Evolutionary conservation across 2,113 vertebrate genomes (phyloP).

Genomic region (Myxocyprinus asiaticus): DNA sequence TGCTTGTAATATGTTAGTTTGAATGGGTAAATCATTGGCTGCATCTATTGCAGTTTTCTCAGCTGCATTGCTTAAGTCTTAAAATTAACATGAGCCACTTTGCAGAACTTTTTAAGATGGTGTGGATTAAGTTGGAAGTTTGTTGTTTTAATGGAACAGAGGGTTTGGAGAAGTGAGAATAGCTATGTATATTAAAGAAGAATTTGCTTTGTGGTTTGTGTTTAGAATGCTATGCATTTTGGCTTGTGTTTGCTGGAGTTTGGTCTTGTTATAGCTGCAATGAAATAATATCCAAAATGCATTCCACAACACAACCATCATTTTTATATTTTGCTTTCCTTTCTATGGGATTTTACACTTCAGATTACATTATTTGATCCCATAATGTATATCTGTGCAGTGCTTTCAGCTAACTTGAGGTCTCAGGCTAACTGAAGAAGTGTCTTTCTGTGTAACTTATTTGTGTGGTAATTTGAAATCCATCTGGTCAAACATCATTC

Average conservation of each 20-base stretch:
- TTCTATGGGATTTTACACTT: neutral
- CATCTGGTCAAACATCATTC: slow-evolving; percentile 28
- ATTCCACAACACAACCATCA: neutral
- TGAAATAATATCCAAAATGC: neutral
- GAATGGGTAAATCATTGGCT: neutral
- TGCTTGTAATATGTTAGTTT: neutral
- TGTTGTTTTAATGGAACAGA: slow-evolving; percentile 11
- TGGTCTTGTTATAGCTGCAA: neutral
- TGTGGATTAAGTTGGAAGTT: neutral
- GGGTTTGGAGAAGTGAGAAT: slow-evolving; percentile 26
- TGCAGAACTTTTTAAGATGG: neutral
- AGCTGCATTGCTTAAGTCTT: neutral
- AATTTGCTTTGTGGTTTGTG: slow-evolving; percentile 6
- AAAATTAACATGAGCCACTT: neutral
- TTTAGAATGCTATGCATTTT: neutral
- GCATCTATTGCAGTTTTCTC: neutral
- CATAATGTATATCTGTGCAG: neutral
- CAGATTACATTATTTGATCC: neutral
- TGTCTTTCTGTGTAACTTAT: slow-evolving; percentile 29
- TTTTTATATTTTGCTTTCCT: neutral
- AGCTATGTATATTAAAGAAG: slow-evolving; percentile 25
- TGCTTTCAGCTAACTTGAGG: neutral
- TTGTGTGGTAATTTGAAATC: slow-evolving; percentile 20
- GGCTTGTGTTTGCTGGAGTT: neutral
- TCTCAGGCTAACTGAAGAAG: slow-evolving; percentile 6